A percentile compares a stretch with the other conserved stretches of the same genome.
Evolutionary conservation across 2,888 invertebrate genomes (phyloP).

Genomic region (Drosophila meridiana): DNA sequence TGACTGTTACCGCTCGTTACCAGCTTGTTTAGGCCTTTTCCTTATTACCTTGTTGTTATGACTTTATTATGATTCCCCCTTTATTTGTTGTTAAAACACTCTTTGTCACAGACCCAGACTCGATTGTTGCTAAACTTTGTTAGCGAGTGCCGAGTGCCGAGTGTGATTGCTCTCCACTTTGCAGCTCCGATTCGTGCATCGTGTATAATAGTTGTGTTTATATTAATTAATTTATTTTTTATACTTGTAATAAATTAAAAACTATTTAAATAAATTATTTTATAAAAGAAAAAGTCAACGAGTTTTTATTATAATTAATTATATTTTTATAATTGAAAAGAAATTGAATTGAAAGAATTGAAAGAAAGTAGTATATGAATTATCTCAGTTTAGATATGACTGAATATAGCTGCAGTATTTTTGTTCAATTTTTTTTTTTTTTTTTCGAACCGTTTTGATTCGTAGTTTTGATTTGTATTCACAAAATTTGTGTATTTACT

Average conservation of each 20-base stretch:
- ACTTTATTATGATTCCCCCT: conserved; percentile 6
- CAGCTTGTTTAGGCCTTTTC: conserved; percentile 48
- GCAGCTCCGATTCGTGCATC: conserved; percentile 55
- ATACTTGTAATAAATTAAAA: conserved; percentile 74
- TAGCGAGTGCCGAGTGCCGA: conserved; percentile 25
- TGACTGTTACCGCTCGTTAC: conserved; percentile 35
- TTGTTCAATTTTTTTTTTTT: no score
- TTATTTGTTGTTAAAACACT: conserved; percentile 40
- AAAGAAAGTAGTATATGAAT: no score
- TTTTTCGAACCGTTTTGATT: no score
- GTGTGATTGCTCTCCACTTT: conserved; percentile 33
- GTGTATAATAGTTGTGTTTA: conserved; percentile 71
- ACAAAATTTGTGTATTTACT: no score
- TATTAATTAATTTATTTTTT: conserved; percentile 77
- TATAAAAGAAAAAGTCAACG: conserved; percentile 38
- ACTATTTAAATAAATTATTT: conserved; percentile 80
- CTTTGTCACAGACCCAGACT: conserved; percentile 27
- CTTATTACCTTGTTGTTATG: conserved; percentile 53
- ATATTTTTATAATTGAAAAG: not conserved
- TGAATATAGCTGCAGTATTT: no score
- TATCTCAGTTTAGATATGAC: no score
- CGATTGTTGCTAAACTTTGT: conserved; percentile 33
- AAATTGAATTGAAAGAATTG: no score
- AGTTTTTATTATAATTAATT: not conserved
- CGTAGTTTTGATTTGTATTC: no score